Base-by-base conservation (phyloP, 1,140 invertebrate species). In the Drosophila nannoptera region DNA sequence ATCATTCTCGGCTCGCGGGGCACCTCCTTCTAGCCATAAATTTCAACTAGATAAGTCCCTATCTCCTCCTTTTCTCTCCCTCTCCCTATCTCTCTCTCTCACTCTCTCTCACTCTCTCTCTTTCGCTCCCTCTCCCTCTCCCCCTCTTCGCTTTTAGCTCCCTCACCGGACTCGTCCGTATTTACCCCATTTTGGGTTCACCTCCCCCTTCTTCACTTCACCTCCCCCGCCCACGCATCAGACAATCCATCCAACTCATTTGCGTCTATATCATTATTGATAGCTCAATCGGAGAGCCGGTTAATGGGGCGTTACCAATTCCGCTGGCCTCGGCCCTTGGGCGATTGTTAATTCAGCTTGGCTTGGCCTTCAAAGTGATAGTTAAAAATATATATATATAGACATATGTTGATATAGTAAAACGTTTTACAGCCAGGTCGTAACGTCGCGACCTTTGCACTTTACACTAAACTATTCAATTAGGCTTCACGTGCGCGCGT, bases 391-490 rank as follows among this genome's bases (percentile, higher is more conserved):
- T 22, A 22, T 22, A 22, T 22, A 22, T 22, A 22, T 22, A 22
- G 1, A 22, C 3, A 22, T 22, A 22, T n/a, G n/a, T n/a, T n/a
- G n/a, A n/a, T n/a, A n/a, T n/a, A n/a, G n/a, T n/a, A n/a, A n/a
- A n/a, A n/a, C n/a, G n/a, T n/a, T n/a, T n/a, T n/a, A n/a, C n/a
- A n/a, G n/a, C n/a, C n/a, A n/a, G n/a, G n/a, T n/a, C n/a, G n/a
- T n/a, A n/a, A n/a, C 33, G 32, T 16, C 11, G 35, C 35, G 12
- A 52, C 49, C 32, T 52, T 33, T 52, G 35, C 1, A 14, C 32
- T 14, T 33, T 52, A 52, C 1, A 14, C 32, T 14, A 52, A 36
- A 33, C 49, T 4, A 35, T 52, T 35, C 49, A 52, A 52, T 52
- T 16, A 52, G 49, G 7, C 31, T 32, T 31, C 11, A 49, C 12